Evolutionary conservation across 2,888 invertebrate species (phyloP), one percentile per base, ranked within the genome.

Genomic region (Drosophila maculinotata): DNA sequence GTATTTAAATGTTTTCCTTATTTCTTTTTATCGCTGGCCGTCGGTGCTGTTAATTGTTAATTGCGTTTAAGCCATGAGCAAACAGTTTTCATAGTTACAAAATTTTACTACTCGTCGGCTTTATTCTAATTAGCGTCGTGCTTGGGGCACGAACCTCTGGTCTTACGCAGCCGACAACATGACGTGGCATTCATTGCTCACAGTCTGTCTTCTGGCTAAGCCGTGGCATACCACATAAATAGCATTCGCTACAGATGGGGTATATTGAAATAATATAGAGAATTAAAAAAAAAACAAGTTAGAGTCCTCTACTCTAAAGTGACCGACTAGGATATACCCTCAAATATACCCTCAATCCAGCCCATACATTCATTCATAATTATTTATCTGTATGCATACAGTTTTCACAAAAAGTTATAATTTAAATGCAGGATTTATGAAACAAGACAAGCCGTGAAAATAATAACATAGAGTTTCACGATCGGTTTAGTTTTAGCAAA

Each of bases 101-200:
- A 6, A 30, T 30, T 45, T 38, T 51, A 30, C 59, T 14, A 26
- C 39, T 36, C 48, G 63, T 53, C 74, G 73, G 72, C 75, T 71
- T 73, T 87, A 89, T 88, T 89, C 89, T 88, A 88, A 88, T 88
- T 89, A 88, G 88, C 89, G 84, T 71, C 51, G 70, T 70, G 75
- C 69, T 57, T 41, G 69, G 67, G 64, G 65, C 74, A 42, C 45
- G 51, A 53, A 20, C 20, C 20, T 4, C 20, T 4, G 51, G 51
- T 52, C 51, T 52, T 80, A 80, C 84, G 80, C 87, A 76, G 59
- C 35, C 53, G 12, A 23, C 52, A 48, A 45, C 75, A 84, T 85
- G 82, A 85, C 76, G 67, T 38, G 65, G 67, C 79, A 67, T 48
- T 59, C 42, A 31, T 31, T 45, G 30, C 17, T n/a, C 15, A n/a